Evolutionary conservation across 2,888 invertebrate species (phyloP), one percentile per base, ranked within the genome.

Genomic region (Scelioninae gen. 1): DNA sequence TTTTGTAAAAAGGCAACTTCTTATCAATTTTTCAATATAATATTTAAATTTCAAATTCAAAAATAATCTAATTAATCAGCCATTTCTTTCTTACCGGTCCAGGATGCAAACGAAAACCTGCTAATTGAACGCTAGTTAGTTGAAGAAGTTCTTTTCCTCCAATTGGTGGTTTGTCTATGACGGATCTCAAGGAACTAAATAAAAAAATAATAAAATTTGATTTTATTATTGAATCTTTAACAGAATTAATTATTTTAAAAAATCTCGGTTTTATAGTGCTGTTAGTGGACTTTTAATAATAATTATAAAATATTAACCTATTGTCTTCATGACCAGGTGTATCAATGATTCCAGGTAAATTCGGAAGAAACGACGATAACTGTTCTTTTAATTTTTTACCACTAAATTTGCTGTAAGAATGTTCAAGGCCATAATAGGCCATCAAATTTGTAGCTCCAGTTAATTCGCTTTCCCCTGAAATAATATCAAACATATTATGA

Each of bases 371-470:
- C 11, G 98, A 98, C 47, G 98, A 98, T 78, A 99, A 93, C 75
- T 98, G 98, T 92, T 99, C 98, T 92, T 98, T 97, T 13, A 98
- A 94, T 93, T 98, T 98, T 91, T 98, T 98, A 66, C 98, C 98
- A 93, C 97, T 98, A 93, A 98, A 98, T 94, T 98, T 99, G 93
- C 97, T 98, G 93, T 98, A 98, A 16, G 98, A 98, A 93, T 99
- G 98, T 93, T 99, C 98, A 85, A 99, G 94, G 86, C 97, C 97
- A 95, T 99, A 97, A 94, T 97, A 96, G 90, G 96, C 96, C 97
- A 99, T 98, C 93, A 99, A 95, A 94, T 99, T 99, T 87, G 97
- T 98, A 89, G 98, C 98, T 85, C 99, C 99, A 83, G 98, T 99
- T 88, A 98, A 93, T 93, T 98, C 98, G 92, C 97, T 97, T 94